These are phyloP conservation scores for Tragelaphus imberbis DNA, from an alignment of 2,113 vertebrate genomes.

Conservation along the genomic window DNA sequence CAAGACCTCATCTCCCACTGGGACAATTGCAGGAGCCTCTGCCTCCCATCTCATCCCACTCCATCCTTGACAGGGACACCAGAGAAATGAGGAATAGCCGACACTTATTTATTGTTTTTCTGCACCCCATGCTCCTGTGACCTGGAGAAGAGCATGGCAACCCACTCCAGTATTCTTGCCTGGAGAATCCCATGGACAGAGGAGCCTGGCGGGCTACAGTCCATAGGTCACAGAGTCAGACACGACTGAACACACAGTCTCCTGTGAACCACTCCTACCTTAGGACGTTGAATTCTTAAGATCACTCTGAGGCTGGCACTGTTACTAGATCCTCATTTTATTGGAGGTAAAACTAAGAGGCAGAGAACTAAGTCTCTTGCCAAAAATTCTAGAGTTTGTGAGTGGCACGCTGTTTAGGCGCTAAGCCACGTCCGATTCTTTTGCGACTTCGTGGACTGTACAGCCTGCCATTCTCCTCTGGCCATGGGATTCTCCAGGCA, in stretches of 20 bases:
- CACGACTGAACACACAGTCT: background rate
- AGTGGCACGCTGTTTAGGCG: background rate
- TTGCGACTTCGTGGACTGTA: background rate
- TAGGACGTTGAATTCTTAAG: background rate
- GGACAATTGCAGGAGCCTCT: background rate
- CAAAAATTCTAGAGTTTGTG: background rate
- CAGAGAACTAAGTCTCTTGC: background rate
- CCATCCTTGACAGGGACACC: background rate
- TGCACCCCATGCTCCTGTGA: background rate
- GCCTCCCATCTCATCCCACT: background rate
- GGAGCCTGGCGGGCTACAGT: background rate
- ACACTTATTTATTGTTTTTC: background rate
- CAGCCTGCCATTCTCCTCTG: background rate
- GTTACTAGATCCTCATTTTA: background rate
- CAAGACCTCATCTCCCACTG: background rate
- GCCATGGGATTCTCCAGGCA: background rate
- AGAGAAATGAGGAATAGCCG: background rate
- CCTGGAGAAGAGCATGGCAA: background rate
- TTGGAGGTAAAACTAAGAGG: background rate
- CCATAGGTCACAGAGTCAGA: background rate
- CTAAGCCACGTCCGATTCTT: background rate
- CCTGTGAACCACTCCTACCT: background rate
- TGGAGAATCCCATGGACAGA: background rate
- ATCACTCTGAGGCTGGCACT: background rate
- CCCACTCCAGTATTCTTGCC: background rate